These are phyloP conservation scores for Synanthedon tipuliformis DNA, from an alignment of 2,888 invertebrate species.

Conservation along the genomic window DNA sequence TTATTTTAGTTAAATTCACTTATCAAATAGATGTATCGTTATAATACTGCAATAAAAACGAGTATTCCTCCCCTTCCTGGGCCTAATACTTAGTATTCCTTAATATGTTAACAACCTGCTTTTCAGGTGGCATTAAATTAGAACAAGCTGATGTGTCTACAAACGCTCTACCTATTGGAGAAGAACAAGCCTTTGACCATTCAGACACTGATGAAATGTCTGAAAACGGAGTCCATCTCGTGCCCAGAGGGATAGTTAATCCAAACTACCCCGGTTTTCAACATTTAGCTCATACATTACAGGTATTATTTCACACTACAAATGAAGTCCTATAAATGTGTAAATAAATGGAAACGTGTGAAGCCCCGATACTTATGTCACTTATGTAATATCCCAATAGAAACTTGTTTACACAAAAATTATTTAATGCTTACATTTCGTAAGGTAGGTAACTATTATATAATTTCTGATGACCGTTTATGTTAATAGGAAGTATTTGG, in stretches of 20 bases:
- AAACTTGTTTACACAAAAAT: neutral
- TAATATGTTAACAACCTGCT: slow-evolving; percentile 2
- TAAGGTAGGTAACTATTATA: no score
- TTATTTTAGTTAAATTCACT: no score
- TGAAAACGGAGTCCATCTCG: slow-evolving; percentile 42
- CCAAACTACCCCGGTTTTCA: slow-evolving; percentile 89
- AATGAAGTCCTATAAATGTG: slow-evolving; percentile 26
- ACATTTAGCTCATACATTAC: slow-evolving; percentile 80
- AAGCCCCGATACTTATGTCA: slow-evolving; percentile 19
- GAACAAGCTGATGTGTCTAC: slow-evolving; percentile 28
- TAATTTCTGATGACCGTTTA: no score
- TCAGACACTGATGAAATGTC: slow-evolving; percentile 69
- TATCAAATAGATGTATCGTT: no score
- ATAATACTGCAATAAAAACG: neutral
- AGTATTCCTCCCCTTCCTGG: neutral
- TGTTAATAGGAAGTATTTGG: no score
- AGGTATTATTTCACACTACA: slow-evolving; percentile 30
- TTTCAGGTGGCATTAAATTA: no score
- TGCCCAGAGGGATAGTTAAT: slow-evolving; percentile 81
- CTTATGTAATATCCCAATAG: no score
- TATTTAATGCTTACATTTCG: no score
- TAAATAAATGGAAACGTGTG: slow-evolving; percentile 25
- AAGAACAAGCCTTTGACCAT: slow-evolving; percentile 67
- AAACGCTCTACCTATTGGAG: slow-evolving; percentile 55
- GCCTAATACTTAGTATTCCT: neutral